These are phyloP conservation scores for Salvelinus alpinus DNA, from an alignment of 2,113 vertebrate genomes.

Conservation along the genomic window DNA sequence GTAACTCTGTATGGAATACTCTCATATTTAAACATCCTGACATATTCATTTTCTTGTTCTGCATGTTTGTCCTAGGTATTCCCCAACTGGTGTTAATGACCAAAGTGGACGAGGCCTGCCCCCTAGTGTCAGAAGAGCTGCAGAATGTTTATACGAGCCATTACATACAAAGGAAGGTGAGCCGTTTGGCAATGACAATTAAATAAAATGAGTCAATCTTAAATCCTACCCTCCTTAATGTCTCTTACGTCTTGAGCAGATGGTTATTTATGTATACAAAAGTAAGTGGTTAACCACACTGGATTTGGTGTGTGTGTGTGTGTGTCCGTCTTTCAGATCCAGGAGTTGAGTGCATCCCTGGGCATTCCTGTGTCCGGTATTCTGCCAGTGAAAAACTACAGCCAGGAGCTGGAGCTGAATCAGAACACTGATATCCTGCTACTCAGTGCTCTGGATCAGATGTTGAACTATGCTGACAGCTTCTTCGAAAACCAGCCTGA, in stretches of 20 bases:
- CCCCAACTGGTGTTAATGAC: slow-evolving; percentile 56
- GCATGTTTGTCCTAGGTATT: slow-evolving; percentile 30
- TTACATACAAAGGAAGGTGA: slow-evolving; percentile 43
- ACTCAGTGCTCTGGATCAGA: slow-evolving; percentile 43
- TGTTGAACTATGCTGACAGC: slow-evolving; percentile 34
- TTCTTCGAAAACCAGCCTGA: slow-evolving; percentile 36
- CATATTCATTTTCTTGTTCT: not conserved
- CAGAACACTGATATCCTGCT: slow-evolving; percentile 39
- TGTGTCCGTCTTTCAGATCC: slow-evolving; percentile 25
- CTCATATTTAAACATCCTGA: not conserved
- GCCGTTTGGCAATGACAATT: not conserved
- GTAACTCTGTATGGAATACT: not conserved
- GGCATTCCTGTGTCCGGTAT: slow-evolving; percentile 45
- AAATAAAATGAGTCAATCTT: not conserved
- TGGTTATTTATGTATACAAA: not conserved
- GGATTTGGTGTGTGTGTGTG: not conserved
- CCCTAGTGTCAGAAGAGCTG: slow-evolving; percentile 28
- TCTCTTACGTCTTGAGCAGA: not conserved
- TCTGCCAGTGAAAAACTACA: slow-evolving; percentile 60
- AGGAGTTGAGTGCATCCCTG: slow-evolving; percentile 29
- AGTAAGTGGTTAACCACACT: not conserved
- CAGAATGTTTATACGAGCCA: slow-evolving; percentile 41
- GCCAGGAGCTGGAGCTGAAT: slow-evolving; percentile 45
- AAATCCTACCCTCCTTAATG: not conserved
- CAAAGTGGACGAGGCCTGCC: slow-evolving; percentile 56